These are phyloP conservation scores for Molothrus ater DNA, from an alignment of 2,797 vertebrate genomes.

Conservation along the genomic window DNA sequence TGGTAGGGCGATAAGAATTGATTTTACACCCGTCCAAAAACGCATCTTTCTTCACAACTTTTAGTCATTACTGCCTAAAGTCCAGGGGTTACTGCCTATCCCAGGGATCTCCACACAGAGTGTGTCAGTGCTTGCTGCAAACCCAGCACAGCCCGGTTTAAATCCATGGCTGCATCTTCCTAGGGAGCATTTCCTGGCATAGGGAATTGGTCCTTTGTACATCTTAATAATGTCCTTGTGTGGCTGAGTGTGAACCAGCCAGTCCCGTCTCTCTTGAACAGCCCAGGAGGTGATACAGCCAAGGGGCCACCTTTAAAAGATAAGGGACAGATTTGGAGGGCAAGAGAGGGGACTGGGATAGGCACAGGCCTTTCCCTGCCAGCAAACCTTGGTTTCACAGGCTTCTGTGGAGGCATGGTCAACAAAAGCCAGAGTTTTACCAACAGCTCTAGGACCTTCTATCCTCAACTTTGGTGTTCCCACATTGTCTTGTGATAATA, in stretches of 20 bases:
- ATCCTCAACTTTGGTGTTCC: neutral
- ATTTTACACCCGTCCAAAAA: neutral
- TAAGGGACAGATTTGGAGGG: neutral
- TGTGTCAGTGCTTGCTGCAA: neutral
- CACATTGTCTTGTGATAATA: neutral
- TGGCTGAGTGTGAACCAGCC: neutral
- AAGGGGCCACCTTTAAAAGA: neutral
- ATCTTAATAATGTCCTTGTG: neutral
- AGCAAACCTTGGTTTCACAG: neutral
- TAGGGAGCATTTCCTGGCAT: neutral
- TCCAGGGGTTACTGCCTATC: neutral
- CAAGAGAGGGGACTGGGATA: neutral
- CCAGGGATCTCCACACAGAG: neutral
- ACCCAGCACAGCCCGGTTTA: neutral
- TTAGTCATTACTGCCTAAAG: neutral
- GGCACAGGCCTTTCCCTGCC: neutral
- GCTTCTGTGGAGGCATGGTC: neutral
- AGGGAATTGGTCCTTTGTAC: neutral
- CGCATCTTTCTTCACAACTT: neutral
- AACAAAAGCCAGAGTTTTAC: neutral
- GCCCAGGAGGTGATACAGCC: neutral
- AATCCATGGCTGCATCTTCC: neutral
- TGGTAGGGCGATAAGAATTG: neutral
- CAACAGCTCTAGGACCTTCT: neutral
- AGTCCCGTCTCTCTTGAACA: accelerated